These are phyloP conservation scores for Apodemia hepburni DNA, from an alignment of 2,888 invertebrate genomes.

Conservation along the genomic window DNA sequence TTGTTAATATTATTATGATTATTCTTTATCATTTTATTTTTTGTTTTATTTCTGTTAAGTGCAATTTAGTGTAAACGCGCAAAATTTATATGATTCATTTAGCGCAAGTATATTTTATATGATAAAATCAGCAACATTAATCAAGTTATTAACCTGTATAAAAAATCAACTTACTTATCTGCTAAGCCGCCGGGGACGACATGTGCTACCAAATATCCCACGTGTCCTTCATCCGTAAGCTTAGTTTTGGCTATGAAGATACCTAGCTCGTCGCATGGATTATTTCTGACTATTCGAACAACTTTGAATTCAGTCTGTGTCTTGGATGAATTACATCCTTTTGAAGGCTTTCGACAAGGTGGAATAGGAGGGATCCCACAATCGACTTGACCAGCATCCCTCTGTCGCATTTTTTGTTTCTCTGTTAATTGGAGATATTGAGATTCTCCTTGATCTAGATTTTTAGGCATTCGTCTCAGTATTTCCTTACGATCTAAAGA, in stretches of 20 bases:
- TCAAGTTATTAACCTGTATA: too few species aligned
- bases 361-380: constrained; percentile 75
- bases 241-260: constrained; percentile 86
- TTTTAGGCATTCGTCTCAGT: constrained; percentile 69
- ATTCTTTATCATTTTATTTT: too few species aligned
- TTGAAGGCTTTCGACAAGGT: constrained; percentile 60
- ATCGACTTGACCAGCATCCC: constrained; percentile 57
- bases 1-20: too few species aligned
- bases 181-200: constrained; percentile 86
- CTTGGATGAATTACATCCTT: constrained; percentile 50
- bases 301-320: constrained; percentile 61
- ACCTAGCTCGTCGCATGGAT: constrained; percentile 83
- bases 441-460: constrained; percentile 60
- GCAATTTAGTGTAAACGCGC: too few species aligned
- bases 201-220: constrained; percentile 86
- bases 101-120: too few species aligned
- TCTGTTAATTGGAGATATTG: constrained; percentile 71
- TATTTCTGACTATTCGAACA: constrained; percentile 78
- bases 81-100: too few species aligned
- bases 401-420: constrained; percentile 72
- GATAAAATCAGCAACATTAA: too few species aligned
- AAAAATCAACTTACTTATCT: constrained; percentile 81
- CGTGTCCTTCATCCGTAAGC: constrained; percentile 78
- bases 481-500: constrained; percentile 79
- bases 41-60: too few species aligned